A percentile compares a stretch with the other conserved stretches of the same genome.
phyloP scores from a whole-genome alignment of 2,888 invertebrate species.

The Diarsia brunnea region DNA sequence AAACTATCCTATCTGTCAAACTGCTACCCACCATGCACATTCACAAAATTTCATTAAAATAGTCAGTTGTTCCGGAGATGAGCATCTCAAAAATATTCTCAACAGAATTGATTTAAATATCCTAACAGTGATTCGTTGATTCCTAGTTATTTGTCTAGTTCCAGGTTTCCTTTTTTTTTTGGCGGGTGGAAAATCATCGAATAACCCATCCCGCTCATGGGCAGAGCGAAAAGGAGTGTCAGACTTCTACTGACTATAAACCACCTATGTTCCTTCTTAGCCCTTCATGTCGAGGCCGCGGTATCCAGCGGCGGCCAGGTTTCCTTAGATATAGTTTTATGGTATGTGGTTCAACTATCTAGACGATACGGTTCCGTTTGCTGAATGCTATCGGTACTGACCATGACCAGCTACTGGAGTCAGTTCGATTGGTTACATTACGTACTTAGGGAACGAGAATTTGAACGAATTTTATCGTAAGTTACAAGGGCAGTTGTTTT shows the following conservation, averaged over 20 bases:
- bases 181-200: no score
- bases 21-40: no score
- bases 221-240: no score
- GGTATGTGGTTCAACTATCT: conserved; percentile 5
- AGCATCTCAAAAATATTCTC: neutral
- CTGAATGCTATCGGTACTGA: conserved; percentile 2
- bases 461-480: neutral
- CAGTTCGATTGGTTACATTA: neutral
- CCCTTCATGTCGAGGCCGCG: no score
- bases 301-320: no score
- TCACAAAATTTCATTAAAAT: neutral
- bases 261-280: no score
- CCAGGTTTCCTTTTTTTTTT: no score
- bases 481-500: neutral
- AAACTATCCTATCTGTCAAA: no score
- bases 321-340: conserved; percentile 6
- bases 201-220: no score
- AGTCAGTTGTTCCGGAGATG: neutral
- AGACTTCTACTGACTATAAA: no score
- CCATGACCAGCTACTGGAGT: neutral
- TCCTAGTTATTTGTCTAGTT: neutral
- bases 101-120: neutral
- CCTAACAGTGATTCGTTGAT: no score
- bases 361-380: conserved; percentile 16
- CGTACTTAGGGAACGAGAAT: neutral